Evolutionary conservation across 2,888 invertebrate genomes (phyloP).

Genomic region (Cantharis lateralis): DNA sequence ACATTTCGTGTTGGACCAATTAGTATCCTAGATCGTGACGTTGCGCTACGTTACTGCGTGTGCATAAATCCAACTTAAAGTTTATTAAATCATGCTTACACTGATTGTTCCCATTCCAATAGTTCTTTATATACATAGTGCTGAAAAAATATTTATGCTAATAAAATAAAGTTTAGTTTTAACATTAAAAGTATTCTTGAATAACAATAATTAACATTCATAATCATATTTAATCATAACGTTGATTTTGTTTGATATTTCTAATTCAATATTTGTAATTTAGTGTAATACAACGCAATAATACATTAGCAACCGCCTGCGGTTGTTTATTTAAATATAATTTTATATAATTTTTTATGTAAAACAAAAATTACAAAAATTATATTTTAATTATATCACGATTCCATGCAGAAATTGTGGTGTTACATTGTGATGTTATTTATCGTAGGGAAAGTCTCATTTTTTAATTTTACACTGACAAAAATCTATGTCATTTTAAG

Average conservation of each 20-base stretch:
- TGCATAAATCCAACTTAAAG: not conserved
- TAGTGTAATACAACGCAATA: not conserved
- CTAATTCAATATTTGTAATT: not conserved
- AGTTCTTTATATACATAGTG: not conserved
- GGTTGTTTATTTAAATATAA: not conserved
- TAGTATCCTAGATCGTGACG: not conserved
- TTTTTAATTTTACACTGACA: not conserved
- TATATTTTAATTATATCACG: not conserved
- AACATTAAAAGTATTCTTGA: no score
- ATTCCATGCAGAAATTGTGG: not conserved
- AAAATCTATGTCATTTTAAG: not conserved
- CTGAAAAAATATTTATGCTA: not conserved
- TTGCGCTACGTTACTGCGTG: not conserved
- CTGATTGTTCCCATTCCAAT: not conserved
- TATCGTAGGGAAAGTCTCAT: not conserved
- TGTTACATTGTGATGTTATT: not conserved
- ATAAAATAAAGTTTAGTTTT: no score
- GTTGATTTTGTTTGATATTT: no score
- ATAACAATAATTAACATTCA: no score
- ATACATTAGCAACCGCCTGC: not conserved
- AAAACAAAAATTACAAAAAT: not conserved
- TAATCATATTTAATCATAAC: no score
- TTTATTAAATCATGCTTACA: not conserved
- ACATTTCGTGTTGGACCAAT: not conserved
- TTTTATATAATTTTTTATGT: not conserved